Evolutionary conservation across 2,113 vertebrate species (phyloP).

Genomic region (Grammomys dolichurus): DNA sequence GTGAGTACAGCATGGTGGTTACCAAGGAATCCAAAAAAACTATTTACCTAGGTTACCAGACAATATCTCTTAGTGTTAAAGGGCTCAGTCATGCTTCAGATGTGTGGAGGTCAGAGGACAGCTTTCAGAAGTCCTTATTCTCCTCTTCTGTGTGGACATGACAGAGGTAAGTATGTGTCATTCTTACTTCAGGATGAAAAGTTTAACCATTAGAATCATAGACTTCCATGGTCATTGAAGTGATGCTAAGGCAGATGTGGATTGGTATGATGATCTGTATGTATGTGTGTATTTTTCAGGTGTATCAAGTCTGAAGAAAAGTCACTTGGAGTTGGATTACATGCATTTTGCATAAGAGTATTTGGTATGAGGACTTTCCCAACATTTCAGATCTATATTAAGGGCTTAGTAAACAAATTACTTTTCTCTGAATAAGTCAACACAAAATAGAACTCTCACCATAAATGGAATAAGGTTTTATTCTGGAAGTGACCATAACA

Average conservation of each 20-base stretch:
- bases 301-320: conserved; percentile 89
- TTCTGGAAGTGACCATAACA: background rate
- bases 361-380: conserved; percentile 84
- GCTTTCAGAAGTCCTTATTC: background rate
- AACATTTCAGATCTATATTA: background rate
- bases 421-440: background rate
- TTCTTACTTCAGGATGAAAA: background rate
- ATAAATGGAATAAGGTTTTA: background rate
- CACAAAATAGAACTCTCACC: background rate
- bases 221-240: background rate
- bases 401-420: conserved; percentile 33
- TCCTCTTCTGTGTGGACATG: background rate
- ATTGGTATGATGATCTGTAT: background rate
- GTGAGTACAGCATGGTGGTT: background rate
- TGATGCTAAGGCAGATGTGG: background rate
- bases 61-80: background rate
- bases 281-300: conserved; percentile 75
- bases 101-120: background rate
- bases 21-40: background rate
- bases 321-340: conserved; percentile 88
- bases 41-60: background rate
- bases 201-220: background rate
- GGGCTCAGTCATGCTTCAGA: background rate
- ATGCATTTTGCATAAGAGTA: conserved; percentile 85
- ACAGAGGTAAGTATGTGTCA: background rate